Evolutionary conservation across 2,113 vertebrate genomes (phyloP), one percentile per base, ranked within the genome.

Genomic region (Ailurus styani): DNA sequence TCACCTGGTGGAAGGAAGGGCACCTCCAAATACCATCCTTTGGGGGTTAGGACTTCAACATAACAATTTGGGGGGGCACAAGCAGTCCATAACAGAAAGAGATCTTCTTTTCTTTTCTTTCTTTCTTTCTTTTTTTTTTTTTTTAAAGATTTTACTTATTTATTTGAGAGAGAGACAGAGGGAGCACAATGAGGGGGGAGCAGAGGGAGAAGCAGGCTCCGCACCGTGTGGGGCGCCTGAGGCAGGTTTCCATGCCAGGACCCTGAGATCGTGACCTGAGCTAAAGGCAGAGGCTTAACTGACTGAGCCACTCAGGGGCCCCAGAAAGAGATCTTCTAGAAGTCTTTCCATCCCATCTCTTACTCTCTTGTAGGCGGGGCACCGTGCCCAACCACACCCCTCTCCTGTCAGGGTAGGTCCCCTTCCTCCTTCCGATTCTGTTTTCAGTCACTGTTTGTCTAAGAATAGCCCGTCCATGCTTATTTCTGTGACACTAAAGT

Each of bases 221-320:
- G 14, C 0, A 3, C 62, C 17, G 62, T 2, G 31, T 0, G 6
- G 31, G 31, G 34, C 7, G 4, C 64, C 64, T 9, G 64, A n/a
- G 3, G 64, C 6, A 7, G 64, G 34, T 3, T 7, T 68, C 3
- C 1, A 68, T 68, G 34, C 64, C 34, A 20, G 34, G 64, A 18
- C 34, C 13, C 64, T 9, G 17, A 12, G 34, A n/a, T n/a, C 64
- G 20, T 20, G 34, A n/a, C 34, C 64, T 68, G 64, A n/a, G 34
- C 34, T 7, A 1, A 68, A 68, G 64, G 64, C 17, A 68, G 64
- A 20, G 0, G 34, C 64, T 20, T n/a, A 9, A 68, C 34, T 17
- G 14, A 34, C 62, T 17, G 29, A 66, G 31, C 62, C 62, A 34
- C 62, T 3, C 62, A 66, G 31, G 62, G 0, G 3, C 62, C 62